Evolutionary conservation across 1,140 invertebrate species (phyloP), one percentile per base, ranked within the genome.

Genomic region (Meloidogyne exigua): DNA sequence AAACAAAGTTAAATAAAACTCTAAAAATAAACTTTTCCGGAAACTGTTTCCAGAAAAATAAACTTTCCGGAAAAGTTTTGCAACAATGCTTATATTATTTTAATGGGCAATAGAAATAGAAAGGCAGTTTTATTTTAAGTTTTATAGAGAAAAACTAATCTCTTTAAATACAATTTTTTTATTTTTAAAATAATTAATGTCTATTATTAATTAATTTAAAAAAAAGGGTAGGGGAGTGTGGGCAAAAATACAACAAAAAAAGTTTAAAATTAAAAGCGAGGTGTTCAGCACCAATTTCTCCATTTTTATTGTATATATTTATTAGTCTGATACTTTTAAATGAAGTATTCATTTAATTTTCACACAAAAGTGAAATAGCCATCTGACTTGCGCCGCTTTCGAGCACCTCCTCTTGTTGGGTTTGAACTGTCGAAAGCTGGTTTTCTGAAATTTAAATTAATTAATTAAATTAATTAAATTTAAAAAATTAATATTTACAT

Each of bases 281-380:
- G n/a, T 5, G 18, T n/a, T 57, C 49, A 57, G 49, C 49, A 57
- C 49, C 49, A n/a, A 15, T 4, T 7, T 57, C 49, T 12, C 13
- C 5, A 0, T 57, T 12, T 57, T n/a, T 57, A 39, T 39, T 39
- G 36, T 57, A n/a, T n/a, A 49, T n/a, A 15, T n/a, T n/a, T n/a
- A 7, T n/a, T 57, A 57, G 4, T 57, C 49, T 57, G 49, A 9
- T 57, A 57, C 7, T 57, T 57, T 57, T 57, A n/a, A n/a, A n/a
- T n/a, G n/a, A 57, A 57, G 7, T 15, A n/a, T 57, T n/a, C 21
- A 7, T n/a, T 9, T 7, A 5, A 39, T 21, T 18, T 26, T 79
- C 75, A 86, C 49, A 87, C 85, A 77, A 87, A 87, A 49, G 85
- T 87, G 85, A 87, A 87, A 77, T 87, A 87, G 26, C 85, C 85